phyloP scores from a whole-genome alignment of 2,113 vertebrate species.

The Lipophrys pholis region DNA sequence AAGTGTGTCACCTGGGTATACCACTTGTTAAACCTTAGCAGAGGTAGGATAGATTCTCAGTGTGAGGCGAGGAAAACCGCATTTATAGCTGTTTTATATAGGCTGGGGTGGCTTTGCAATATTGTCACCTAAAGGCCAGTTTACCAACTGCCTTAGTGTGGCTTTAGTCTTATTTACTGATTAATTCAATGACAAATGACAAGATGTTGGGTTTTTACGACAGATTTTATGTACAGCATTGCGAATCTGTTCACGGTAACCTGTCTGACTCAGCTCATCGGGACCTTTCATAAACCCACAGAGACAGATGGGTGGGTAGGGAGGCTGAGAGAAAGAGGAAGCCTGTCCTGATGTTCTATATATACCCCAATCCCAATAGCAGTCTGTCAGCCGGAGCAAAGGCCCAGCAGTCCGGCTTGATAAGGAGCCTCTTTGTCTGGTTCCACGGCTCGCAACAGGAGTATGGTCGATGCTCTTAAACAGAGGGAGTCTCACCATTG shows the following conservation, averaged over 20 bases:
- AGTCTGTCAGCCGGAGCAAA: constrained; percentile 51
- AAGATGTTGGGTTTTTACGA: not conserved
- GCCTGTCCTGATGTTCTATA: constrained; percentile 72
- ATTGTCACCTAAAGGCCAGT: not conserved
- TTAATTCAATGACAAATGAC: not conserved
- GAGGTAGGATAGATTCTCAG: constrained; percentile 5
- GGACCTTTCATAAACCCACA: constrained; percentile 37
- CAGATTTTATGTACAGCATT: constrained; percentile 25
- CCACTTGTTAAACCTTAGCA: constrained; percentile 9
- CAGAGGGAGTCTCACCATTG: constrained; percentile 5
- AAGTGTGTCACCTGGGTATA: constrained; percentile 20
- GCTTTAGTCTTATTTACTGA: too few species aligned
- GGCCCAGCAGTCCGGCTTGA: constrained; percentile 58
- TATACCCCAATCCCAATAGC: constrained; percentile 67
- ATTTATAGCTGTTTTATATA: constrained; percentile 3
- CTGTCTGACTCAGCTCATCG: constrained; percentile 38
- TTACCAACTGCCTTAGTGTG: not conserved
- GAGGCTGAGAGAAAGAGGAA: constrained; percentile 47
- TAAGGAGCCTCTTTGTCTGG: constrained; percentile 69
- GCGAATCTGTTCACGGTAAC: constrained; percentile 21
- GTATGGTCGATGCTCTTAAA: constrained; percentile 24
- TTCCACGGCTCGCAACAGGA: constrained; percentile 46
- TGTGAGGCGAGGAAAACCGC: constrained; percentile 6
- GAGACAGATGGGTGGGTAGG: constrained; percentile 48
- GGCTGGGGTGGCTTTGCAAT: not conserved